Evolutionary conservation across 2,113 vertebrate species (phyloP).

Genomic region (Pycnonotus jocosus): DNA sequence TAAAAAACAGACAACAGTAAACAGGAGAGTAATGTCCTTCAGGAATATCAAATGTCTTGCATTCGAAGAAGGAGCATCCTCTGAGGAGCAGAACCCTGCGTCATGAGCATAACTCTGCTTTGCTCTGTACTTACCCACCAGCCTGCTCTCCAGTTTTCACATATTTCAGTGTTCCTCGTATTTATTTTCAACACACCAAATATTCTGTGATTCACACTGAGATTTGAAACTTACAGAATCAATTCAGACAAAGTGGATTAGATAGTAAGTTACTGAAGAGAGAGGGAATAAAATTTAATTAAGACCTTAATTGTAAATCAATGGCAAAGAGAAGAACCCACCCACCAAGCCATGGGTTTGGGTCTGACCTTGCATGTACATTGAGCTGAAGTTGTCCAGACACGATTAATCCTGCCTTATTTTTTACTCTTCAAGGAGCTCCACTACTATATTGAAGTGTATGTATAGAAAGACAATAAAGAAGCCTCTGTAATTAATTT

Average conservation of each 20-base stretch:
- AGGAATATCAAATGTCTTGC: neutral
- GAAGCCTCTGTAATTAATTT: neutral
- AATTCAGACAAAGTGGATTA: neutral
- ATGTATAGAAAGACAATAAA: neutral
- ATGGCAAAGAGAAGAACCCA: neutral
- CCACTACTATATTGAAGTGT: neutral
- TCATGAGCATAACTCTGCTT: neutral
- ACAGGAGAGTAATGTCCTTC: neutral
- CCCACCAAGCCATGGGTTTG: neutral
- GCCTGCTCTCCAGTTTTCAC: neutral
- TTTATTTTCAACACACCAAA: neutral
- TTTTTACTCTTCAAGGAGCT: neutral
- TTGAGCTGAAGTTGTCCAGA: neutral
- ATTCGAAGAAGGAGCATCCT: neutral
- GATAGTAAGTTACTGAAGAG: neutral
- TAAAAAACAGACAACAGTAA: neutral
- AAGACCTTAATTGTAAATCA: neutral
- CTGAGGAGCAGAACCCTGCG: neutral
- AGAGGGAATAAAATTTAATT: neutral
- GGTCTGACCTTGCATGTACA: neutral
- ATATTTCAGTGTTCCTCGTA: neutral
- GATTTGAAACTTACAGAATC: neutral
- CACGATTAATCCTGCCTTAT: neutral
- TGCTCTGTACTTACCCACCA: neutral
- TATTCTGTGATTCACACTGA: neutral